Evolutionary conservation across 2,888 invertebrate species (phyloP), one percentile per base, ranked within the genome.

Genomic region (Polylopha cassiicola): DNA sequence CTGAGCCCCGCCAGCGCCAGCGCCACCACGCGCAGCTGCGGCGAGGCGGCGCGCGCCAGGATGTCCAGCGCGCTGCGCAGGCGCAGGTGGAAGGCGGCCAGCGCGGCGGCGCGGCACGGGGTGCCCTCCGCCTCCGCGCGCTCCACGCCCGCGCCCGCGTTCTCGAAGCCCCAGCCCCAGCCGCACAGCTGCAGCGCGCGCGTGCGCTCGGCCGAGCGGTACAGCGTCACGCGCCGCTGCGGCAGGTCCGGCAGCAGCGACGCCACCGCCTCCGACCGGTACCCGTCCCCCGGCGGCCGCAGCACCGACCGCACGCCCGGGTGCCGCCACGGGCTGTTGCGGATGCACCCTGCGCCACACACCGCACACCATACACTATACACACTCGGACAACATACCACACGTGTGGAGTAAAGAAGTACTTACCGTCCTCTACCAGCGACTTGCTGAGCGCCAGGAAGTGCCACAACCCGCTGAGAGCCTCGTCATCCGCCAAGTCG

Each of bases 21-120:
- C 50, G 76, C 79, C 8, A 73, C 77, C 22, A 81, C 76, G 34
- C 80, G 65, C 47, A 78, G 66, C 59, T 48, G 53, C 26, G 77
- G 75, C 46, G 73, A 69, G 27, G 50, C 58, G 26, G 93, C 94
- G 50, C 91, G 88, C 48, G 92, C 92, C 39, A 98, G 88, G 59
- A 96, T 93, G 59, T 95, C 93, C 39, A 97, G 93, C 16, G 97
- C 97, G 57, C 89, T 81, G 39, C 92, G 89, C 51, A 98, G 87
- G 66, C 94, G 92, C 57, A 97, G 87, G 75, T 95, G 95, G 78
- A 97, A 98, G 36, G 95, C 92, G 29, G 95, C 94, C 39, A 98
- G 91, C 41, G 97, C 95, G 20, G 97, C 96, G 22, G 97, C 97
- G 66, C 96, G 89, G 38, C 77, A 91, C 89, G 54, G 91, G 88